Conservation (phyloP, 1,140 invertebrate species). For the Drosophila oshimai region DNA sequence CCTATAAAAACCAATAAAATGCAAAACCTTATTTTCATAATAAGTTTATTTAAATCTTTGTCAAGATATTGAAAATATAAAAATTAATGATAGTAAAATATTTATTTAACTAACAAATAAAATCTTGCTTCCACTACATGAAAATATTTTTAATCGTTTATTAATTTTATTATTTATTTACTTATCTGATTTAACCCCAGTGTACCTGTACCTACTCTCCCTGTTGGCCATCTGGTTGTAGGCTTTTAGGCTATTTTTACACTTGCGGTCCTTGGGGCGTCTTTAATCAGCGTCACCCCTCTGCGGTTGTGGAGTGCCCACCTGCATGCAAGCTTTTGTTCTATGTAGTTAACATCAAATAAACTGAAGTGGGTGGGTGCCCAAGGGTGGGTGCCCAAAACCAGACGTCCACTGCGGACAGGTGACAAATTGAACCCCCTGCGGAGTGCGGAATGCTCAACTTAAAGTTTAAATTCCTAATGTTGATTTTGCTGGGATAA, state of each 20-base stretch:
- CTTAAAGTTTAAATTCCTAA: conserved; percentile 46
- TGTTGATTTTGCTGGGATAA: conserved; percentile 41
- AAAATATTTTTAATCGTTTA: no score
- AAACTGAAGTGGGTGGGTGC: neutral
- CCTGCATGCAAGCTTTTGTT: conserved; percentile 35
- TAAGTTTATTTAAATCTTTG: no score
- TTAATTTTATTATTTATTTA: no score
- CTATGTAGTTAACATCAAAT: conserved; percentile 27
- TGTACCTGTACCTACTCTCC: conserved; percentile 4
- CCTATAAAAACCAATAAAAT: no score
- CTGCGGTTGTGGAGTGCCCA: conserved; percentile 22
- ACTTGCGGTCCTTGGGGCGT: conserved; percentile 51
- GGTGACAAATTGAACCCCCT: conserved; percentile 20
- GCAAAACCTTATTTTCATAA: no score
- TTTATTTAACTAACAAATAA: no score
- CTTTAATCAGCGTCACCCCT: conserved; percentile 45
- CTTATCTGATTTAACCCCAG: neutral
- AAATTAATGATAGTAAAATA: no score
- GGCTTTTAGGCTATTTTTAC: conserved; percentile 46
- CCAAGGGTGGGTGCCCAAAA: neutral
- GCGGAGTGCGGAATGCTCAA: neutral
- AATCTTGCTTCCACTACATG: no score
- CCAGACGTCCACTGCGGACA: neutral
- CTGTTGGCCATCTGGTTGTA: neutral
- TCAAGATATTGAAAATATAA: no score